phyloP scores from a whole-genome alignment of 2,113 vertebrate species.

The Hystrix cristata region DNA sequence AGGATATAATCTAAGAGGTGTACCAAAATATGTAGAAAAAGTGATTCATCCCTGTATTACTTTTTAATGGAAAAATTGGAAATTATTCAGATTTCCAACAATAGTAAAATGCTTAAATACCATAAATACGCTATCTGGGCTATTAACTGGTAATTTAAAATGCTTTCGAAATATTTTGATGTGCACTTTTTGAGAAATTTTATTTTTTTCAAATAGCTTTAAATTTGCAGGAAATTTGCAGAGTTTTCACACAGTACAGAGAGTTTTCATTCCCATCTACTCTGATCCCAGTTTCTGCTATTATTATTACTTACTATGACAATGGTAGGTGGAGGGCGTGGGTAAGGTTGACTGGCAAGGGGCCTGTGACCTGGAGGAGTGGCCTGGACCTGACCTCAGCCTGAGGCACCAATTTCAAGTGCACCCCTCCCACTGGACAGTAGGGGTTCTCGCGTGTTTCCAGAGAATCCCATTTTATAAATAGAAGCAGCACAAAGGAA shows the following conservation, averaged over 20 bases:
- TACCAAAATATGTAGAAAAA: background rate
- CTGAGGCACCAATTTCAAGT: too few relatives aligned
- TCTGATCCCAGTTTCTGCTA: background rate
- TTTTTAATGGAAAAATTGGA: background rate
- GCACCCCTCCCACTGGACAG: too few relatives aligned
- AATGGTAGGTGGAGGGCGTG: too few relatives aligned
- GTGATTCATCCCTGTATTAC: background rate
- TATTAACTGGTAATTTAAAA: conserved; percentile 23
- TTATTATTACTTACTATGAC: background rate
- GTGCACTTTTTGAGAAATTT: background rate
- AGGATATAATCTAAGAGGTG: background rate
- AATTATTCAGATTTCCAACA: conserved; percentile 21
- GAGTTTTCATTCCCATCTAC: background rate
- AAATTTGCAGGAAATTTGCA: background rate
- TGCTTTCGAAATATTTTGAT: background rate
- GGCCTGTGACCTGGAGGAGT: too few relatives aligned
- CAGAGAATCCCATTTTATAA: too few relatives aligned
- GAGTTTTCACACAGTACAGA: background rate
- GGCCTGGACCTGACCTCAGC: too few relatives aligned
- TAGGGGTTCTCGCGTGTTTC: too few relatives aligned
- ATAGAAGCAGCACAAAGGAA: too few relatives aligned
- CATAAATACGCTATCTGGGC: background rate
- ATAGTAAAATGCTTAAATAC: background rate
- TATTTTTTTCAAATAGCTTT: conserved; percentile 8
- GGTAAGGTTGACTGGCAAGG: too few relatives aligned